Conservation (phyloP, 2,113 vertebrate species). For the Lontra canadensis region DNA sequence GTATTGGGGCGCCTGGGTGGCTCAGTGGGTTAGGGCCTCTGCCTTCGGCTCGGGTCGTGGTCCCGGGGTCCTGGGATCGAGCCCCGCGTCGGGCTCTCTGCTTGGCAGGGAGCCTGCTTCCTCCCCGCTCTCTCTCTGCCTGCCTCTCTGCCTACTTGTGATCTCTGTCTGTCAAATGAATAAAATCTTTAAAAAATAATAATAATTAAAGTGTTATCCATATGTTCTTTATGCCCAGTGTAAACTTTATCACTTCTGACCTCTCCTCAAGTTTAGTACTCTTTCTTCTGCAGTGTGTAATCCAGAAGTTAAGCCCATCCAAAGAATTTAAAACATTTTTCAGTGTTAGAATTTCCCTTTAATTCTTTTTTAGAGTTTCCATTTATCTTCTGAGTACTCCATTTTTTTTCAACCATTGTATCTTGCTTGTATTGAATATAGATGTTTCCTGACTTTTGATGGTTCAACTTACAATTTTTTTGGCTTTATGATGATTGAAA, state of each 20-base stretch:
- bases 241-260: not conserved
- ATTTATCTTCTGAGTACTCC: not conserved
- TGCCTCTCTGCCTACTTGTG: no score
- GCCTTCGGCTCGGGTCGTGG: no score
- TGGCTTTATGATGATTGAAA: not conserved
- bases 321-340: not conserved
- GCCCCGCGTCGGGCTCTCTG: no score
- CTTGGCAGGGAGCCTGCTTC: no score
- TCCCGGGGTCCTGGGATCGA: no score
- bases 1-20: not conserved
- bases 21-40: no score
- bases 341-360: not conserved
- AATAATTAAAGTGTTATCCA: conserved; percentile 24
- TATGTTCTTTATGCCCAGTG: not conserved
- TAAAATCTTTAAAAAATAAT: no score
- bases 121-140: no score
- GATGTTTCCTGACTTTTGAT: not conserved
- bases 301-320: not conserved
- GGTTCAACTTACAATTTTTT: not conserved
- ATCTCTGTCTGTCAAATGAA: no score
- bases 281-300: not conserved
- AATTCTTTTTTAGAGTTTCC: not conserved
- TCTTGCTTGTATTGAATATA: not conserved
- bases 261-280: not conserved
- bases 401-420: not conserved